A percentile compares a stretch with the other conserved stretches of the same genome.
Conservation (phyloP, 2,797 vertebrate species). For the Naso thynnoides region DNA sequence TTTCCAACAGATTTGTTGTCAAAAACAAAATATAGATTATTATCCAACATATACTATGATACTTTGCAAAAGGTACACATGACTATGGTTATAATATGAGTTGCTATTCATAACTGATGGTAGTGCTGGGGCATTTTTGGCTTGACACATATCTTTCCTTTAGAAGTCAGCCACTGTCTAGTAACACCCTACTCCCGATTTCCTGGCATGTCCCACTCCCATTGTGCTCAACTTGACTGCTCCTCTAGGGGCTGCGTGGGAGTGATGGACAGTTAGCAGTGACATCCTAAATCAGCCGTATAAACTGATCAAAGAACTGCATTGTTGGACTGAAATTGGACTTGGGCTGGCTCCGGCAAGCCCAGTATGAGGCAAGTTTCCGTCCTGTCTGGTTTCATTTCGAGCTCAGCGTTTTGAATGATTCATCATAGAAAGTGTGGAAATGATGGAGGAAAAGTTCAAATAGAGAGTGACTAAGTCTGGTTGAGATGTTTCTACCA, state of each 20-base stretch:
- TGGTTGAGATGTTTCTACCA: conserved; percentile 57
- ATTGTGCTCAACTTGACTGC: conserved; percentile 40
- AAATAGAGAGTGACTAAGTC: conserved; percentile 71
- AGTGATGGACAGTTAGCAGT: conserved; percentile 72
- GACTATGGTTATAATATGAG: not conserved
- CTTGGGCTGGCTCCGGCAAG: conserved; percentile 55
- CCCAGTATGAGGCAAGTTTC: conserved; percentile 62
- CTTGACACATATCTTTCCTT: conserved; percentile 38
- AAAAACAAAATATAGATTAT: not conserved
- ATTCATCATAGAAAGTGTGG: conserved; percentile 68
- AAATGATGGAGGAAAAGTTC: conserved; percentile 70
- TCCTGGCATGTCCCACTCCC: conserved; percentile 54
- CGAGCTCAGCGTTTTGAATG: conserved; percentile 60
- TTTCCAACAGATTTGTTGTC: not conserved
- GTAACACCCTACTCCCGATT: conserved; percentile 41
- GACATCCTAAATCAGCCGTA: conserved; percentile 69
- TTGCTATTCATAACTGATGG: not conserved
- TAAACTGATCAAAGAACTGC: conserved; percentile 76
- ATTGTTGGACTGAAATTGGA: conserved; percentile 79
- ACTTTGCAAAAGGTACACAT: not conserved
- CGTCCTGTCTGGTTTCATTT: conserved; percentile 77
- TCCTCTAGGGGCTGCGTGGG: conserved; percentile 60
- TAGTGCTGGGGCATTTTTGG: conserved; percentile 9
- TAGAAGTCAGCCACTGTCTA: conserved; percentile 21
- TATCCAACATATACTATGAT: not conserved